Evolutionary conservation across 2,888 invertebrate genomes (phyloP).

Genomic region (Metalampra italica): DNA sequence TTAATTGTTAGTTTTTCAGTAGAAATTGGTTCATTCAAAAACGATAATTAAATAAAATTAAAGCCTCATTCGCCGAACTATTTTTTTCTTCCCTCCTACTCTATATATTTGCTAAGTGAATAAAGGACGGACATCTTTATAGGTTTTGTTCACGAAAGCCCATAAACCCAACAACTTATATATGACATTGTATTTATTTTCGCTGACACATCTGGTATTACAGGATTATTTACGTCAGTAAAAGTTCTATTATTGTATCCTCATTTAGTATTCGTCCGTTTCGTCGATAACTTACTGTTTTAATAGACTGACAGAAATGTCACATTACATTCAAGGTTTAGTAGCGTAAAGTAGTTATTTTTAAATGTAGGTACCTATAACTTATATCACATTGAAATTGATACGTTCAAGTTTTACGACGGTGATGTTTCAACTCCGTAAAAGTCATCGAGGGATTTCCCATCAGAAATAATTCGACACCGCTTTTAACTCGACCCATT

Average conservation of each 20-base stretch:
- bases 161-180: conserved; percentile 27
- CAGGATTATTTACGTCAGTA: background rate
- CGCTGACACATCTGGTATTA: background rate
- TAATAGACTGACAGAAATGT: background rate
- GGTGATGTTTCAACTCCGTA: conserved; percentile 3
- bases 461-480: conserved; percentile 15
- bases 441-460: conserved; percentile 17
- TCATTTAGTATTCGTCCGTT: background rate
- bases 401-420: too few relatives aligned
- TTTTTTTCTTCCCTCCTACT: conserved; percentile 18
- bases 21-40: too few relatives aligned
- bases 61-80: conserved; percentile 1
- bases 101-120: conserved; percentile 18
- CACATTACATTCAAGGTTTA: too few relatives aligned
- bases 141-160: conserved; percentile 29
- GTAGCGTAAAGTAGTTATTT: too few relatives aligned
- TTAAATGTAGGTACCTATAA: too few relatives aligned
- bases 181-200: conserved; percentile 22
- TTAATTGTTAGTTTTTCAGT: too few relatives aligned
- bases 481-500: conserved; percentile 19
- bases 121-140: conserved; percentile 25
- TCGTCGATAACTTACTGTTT: background rate
- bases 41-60: too few relatives aligned
- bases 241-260: background rate
- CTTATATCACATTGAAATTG: too few relatives aligned